Evolutionary conservation across 2,888 invertebrate genomes (phyloP).

Genomic region (Aspidiotus rigidus): DNA sequence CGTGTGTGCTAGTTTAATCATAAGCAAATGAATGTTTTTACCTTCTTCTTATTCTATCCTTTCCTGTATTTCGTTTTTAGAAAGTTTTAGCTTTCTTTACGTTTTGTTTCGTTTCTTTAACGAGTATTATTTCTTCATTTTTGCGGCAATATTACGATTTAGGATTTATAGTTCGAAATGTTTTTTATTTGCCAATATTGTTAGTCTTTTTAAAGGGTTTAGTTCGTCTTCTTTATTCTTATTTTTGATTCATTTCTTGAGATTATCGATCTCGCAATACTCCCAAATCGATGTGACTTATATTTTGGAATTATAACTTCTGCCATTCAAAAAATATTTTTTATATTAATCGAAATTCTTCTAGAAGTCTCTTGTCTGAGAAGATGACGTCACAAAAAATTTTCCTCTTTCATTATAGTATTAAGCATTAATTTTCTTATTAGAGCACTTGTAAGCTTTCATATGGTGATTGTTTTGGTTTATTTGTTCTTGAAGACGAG

Average conservation of each 20-base stretch:
- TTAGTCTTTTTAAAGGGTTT: background rate
- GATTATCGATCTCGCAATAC: background rate
- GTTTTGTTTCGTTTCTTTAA: too few species aligned
- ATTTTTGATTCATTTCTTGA: background rate
- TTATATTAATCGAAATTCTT: background rate
- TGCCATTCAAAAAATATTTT: background rate
- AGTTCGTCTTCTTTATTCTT: background rate
- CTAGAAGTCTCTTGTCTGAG: too few species aligned
- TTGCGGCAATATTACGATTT: too few species aligned
- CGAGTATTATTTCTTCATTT: too few species aligned
- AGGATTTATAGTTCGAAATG: too few species aligned
- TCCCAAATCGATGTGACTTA: constrained; percentile 9
- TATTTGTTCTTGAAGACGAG: constrained; percentile 78
- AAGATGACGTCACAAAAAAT: background rate
- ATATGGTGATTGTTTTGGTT: constrained; percentile 42
- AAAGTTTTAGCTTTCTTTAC: too few species aligned
- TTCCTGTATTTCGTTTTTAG: too few species aligned
- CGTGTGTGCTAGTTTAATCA: background rate
- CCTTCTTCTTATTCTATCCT: too few species aligned
- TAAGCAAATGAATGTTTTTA: background rate
- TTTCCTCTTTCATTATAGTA: constrained; percentile 5
- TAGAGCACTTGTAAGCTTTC: constrained; percentile 34
- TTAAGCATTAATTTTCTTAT: constrained; percentile 21
- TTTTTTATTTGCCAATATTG: too few species aligned
- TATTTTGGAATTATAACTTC: background rate